These are phyloP conservation scores for Apodemus sylvaticus DNA, from an alignment of 2,113 vertebrate genomes.

Conservation along the genomic window DNA sequence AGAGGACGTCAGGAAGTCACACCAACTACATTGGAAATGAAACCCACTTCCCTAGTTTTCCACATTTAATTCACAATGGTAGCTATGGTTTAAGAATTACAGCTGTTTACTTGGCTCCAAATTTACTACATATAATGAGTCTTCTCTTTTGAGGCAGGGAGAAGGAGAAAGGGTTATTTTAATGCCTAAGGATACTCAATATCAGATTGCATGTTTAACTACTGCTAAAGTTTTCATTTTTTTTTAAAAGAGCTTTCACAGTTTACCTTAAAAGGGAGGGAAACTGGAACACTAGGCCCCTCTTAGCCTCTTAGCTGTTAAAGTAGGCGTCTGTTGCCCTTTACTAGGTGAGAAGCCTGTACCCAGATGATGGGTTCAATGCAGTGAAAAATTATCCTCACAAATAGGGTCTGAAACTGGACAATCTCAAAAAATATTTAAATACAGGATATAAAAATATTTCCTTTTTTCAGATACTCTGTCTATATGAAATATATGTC, in stretches of 20 bases:
- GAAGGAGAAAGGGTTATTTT: neutral
- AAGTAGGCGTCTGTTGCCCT: neutral
- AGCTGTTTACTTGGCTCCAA: slow-evolving; percentile 49
- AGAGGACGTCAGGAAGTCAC: slow-evolving; percentile 70
- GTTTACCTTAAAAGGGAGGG: slow-evolving; percentile 48
- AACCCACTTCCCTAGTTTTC: slow-evolving; percentile 63
- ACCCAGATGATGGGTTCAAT: slow-evolving; percentile 41
- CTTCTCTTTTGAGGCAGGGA: slow-evolving; percentile 15
- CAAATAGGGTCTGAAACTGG: slow-evolving; percentile 4
- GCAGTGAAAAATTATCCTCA: slow-evolving; percentile 54
- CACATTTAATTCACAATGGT: slow-evolving; percentile 65
- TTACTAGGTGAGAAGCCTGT: slow-evolving; percentile 23
- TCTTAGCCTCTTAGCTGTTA: slow-evolving; percentile 33
- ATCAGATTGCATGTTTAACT: slow-evolving; percentile 49
- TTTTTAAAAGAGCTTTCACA: slow-evolving; percentile 41
- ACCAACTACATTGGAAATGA: slow-evolving; percentile 41
- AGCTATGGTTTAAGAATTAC: slow-evolving; percentile 51
- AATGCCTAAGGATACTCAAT: slow-evolving; percentile 28
- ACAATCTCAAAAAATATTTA: slow-evolving; percentile 9
- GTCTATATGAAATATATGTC: neutral
- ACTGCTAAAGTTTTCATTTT: slow-evolving; percentile 59
- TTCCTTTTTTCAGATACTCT: neutral
- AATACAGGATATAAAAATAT: neutral
- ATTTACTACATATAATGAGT: slow-evolving; percentile 54
- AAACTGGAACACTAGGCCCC: neutral